A percentile compares a stretch with the other conserved stretches of the same genome.
These are phyloP conservation scores for Muraenolepis orangiensis DNA, from an alignment of 2,797 vertebrate genomes.

Conservation along the genomic window DNA sequence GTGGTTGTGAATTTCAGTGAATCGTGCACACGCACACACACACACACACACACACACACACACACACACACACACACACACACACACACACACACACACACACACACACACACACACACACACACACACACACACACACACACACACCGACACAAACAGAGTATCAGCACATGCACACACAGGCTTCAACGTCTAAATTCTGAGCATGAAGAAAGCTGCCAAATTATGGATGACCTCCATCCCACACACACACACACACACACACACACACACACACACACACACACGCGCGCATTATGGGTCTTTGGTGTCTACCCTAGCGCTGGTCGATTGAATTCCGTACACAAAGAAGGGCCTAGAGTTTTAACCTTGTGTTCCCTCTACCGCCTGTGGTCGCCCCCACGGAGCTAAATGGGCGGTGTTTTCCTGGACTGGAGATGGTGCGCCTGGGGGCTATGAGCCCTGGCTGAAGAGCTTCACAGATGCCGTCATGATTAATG, in stretches of 20 bases:
- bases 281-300: constrained; percentile 15
- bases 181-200: neutral
- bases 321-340: constrained; percentile 8
- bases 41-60: too few relatives aligned
- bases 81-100: neutral
- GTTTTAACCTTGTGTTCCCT: constrained; percentile 11
- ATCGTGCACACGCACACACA: neutral
- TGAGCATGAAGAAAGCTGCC: neutral
- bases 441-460: constrained; percentile 6
- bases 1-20: neutral
- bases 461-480: constrained; percentile 20
- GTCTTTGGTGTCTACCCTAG: constrained; percentile 24
- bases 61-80: neutral
- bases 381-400: constrained; percentile 13
- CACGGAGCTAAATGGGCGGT: constrained; percentile 16
- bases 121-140: neutral
- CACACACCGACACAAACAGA: neutral
- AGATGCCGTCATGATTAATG: neutral
- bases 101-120: constrained; percentile 5
- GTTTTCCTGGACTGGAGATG: neutral
- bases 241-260: constrained; percentile 41
- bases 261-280: constrained; percentile 44
- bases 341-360: constrained; percentile 23
- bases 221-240: neutral
- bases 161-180: constrained; percentile 1